A percentile compares a stretch with the other conserved stretches of the same genome.
These are phyloP conservation scores for Thalassaphorura encarpata DNA, from an alignment of 1,140 invertebrate species.

Conservation along the genomic window DNA sequence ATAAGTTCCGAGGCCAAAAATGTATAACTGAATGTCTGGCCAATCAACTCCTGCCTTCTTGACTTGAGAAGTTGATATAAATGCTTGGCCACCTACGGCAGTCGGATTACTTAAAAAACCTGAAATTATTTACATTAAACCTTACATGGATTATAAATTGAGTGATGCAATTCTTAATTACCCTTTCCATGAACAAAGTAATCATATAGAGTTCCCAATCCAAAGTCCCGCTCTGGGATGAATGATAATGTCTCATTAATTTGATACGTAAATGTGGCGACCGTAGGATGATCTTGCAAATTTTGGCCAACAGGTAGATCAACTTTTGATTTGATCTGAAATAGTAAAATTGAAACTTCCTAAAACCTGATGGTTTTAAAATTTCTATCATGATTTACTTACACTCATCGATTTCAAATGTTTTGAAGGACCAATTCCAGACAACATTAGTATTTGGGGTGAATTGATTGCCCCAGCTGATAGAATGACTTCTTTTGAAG, in stretches of 20 bases:
- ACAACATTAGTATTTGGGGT: conserved; percentile 40
- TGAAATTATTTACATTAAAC: not conserved
- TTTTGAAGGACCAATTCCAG: conserved; percentile 40
- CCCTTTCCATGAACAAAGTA: not conserved
- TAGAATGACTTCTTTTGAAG: conserved; percentile 35
- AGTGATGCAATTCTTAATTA: no score
- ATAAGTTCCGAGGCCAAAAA: not conserved
- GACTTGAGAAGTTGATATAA: no score
- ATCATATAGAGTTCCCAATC: not conserved
- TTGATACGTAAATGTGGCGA: not conserved
- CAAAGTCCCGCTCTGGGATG: not conserved
- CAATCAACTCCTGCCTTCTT: not conserved
- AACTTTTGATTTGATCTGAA: conserved; percentile 4
- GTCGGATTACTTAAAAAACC: not conserved
- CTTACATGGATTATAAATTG: no score
- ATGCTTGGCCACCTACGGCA: no score
- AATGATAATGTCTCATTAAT: conserved; percentile 5
- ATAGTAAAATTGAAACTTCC: no score
- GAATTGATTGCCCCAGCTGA: conserved; percentile 34
- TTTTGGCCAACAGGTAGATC: conserved; percentile 8
- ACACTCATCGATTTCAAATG: conserved; percentile 35
- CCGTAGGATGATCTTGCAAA: conserved; percentile 4
- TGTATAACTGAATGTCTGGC: not conserved
- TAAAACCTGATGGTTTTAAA: not conserved
- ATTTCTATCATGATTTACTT: no score